Evolutionary conservation across 2,888 invertebrate genomes (phyloP), one percentile per base, ranked within the genome.

Genomic region (Nymphalis polychloros): DNA sequence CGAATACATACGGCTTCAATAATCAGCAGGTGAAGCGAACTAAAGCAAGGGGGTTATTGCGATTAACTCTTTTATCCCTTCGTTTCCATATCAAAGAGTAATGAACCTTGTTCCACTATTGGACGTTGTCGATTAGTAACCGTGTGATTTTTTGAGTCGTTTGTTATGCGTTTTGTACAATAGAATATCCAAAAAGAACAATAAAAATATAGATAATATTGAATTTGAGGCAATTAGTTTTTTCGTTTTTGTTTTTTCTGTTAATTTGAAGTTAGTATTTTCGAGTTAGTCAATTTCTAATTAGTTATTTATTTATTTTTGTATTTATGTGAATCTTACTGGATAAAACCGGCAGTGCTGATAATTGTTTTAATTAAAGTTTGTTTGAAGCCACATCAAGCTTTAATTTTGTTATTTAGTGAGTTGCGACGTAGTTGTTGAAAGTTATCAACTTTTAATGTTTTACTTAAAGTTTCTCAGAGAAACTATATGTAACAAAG

Each of bases 41-140:
- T 89, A 87, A 90, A 88, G 88, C 85, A 86, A 92, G 89, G 92
- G 72, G 92, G 92, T 87, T 91, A 91, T 90, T 89, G 88, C 90
- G 92, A 91, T 90, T 91, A 91, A 90, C 90, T 91, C 89, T 89
- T 92, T 92, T 90, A 91, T 92, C 90, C 92, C 89, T 88, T 90
- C 89, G 90, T 91, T 91, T 90, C 89, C 89, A 91, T 91, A 90
- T 90, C 87, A 91, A 92, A 90, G 91, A 92, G 89, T 92, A 92
- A 91, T 91, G 91, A 92, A 92, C 91, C 90, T 91, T 90, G 88
- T 89, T 90, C 83, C 84, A 83, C 85, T 89, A 87, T 85, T 88
- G 85, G 85, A 85, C 83, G 79, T 80, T 85, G 85, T 83, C 85
- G 85, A 88, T 89, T 87, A 86, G 86, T 81, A 81, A 88, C 87